Evolutionary conservation across 2,888 invertebrate species (phyloP), one percentile per base, ranked within the genome.

Genomic region (Diploptera punctata): DNA sequence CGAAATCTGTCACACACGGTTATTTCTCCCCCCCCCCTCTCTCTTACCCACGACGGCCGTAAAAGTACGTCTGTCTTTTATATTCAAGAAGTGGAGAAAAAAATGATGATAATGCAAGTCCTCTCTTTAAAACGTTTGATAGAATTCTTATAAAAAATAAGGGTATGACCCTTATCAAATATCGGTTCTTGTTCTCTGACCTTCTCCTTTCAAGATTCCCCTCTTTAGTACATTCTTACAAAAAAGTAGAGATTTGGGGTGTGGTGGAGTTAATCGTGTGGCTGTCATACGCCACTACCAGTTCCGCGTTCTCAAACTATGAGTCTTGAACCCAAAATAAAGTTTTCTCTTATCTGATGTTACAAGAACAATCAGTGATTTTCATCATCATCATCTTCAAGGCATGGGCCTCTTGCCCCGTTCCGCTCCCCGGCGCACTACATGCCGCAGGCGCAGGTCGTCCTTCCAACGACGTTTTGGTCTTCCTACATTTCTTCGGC

Each of bases 201-300:
- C 57, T 57, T 16, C 26, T 54, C 26, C 29, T 31, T 31, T 57
- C 13, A n/a, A 16, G 13, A 16, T n/a, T n/a, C 16, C 57, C 57
- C 57, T 33, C n/a, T 24, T 52, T 54, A 10, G 29, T 26, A 54
- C 26, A 21, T 47, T 47, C 9, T 54, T 54, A 29, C 1, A 29
- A 24, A 57, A 29, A 52, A 2, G 10, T 24, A 52, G 13, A 52
- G 10, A 2, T 29, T 1, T 29, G 29, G 29, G 29, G 29, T 4
- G 29, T 13, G 24, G 10, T 9, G 54, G 57, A 29, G 57, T 57
- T 57, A 31, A 57, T 57, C 57, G 57, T 57, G 57, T 29, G 57
- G 57, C 57, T 3, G 57, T 57, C 57, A 57, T 57, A 29, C 57
- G 31, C n/a, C n/a, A n/a, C n/a, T n/a, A n/a, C n/a, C n/a, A n/a